Conservation (phyloP, 2,113 vertebrate species). For the Lampris incognitus region DNA sequence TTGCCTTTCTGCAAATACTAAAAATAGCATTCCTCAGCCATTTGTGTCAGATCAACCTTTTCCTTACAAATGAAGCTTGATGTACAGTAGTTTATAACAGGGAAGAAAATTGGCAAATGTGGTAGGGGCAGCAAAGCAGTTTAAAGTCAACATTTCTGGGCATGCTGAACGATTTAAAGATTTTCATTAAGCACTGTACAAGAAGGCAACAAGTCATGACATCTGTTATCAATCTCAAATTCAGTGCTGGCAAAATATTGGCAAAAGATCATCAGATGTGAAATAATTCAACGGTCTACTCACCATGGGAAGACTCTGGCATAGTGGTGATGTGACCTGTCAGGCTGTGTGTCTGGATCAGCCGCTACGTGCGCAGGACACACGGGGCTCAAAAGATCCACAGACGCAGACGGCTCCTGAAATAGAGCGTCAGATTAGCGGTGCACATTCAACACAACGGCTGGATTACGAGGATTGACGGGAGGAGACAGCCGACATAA, state of each 20-base stretch:
- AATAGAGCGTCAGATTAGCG: conserved; percentile 84
- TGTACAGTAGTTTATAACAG: conserved; percentile 17
- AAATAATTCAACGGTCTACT: conserved; percentile 31
- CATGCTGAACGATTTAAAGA: no score
- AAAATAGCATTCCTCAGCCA: conserved; percentile 42
- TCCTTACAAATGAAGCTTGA: conserved; percentile 21
- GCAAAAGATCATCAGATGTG: background rate
- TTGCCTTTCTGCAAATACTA: conserved; percentile 23
- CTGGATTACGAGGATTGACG: conserved; percentile 59
- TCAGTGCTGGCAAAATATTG: no score
- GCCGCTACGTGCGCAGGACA: conserved; percentile 67
- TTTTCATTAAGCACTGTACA: no score
- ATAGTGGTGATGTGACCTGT: conserved; percentile 83
- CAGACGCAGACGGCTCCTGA: conserved; percentile 85
- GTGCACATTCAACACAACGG: conserved; percentile 64
- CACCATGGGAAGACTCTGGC: conserved; percentile 88
- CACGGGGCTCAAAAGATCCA: conserved; percentile 66
- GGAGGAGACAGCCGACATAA: background rate
- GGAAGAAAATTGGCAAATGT: conserved; percentile 9
- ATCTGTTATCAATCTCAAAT: no score
- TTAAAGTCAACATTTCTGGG: no score
- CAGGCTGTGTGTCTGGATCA: conserved; percentile 80
- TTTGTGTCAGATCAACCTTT: conserved; percentile 38
- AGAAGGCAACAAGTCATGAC: no score
- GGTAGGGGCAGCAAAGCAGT: background rate